Evolutionary conservation across 1,140 invertebrate genomes (phyloP).

Genomic region (Ips typographus): DNA sequence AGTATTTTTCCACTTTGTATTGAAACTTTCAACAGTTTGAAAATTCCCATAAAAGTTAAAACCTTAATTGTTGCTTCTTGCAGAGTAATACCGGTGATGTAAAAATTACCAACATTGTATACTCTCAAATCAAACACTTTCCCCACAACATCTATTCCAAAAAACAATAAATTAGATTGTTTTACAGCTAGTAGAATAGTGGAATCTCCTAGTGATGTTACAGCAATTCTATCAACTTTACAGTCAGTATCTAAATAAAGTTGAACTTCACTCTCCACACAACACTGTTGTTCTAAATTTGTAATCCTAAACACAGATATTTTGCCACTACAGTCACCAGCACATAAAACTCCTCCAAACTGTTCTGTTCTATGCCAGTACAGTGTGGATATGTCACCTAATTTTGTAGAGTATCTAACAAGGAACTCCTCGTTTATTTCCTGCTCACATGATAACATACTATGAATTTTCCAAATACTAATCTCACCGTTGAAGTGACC

Average conservation of each 20-base stretch:
- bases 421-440: slow-evolving; percentile 27
- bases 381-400: slow-evolving; percentile 33
- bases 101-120: slow-evolving; percentile 35
- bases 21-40: slow-evolving; percentile 42
- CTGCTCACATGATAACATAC: slow-evolving; percentile 7
- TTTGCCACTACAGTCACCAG: slow-evolving; percentile 37
- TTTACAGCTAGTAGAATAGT: slow-evolving; percentile 37
- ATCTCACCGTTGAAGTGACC: slow-evolving; percentile 40
- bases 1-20: slow-evolving; percentile 33
- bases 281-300: slow-evolving; percentile 28
- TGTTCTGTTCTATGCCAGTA: slow-evolving; percentile 35
- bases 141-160: slow-evolving; percentile 28
- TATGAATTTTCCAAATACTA: slow-evolving; percentile 39
- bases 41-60: slow-evolving; percentile 35
- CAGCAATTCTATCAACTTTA: slow-evolving; percentile 34
- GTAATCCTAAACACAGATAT: slow-evolving; percentile 34
- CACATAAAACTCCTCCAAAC: slow-evolving; percentile 34
- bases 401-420: slow-evolving; percentile 26
- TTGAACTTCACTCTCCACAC: slow-evolving; percentile 31
- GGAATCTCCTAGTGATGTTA: slow-evolving; percentile 26
- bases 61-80: slow-evolving; percentile 39
- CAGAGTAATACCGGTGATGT: slow-evolving; percentile 39
- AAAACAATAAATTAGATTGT: slow-evolving; percentile 38
- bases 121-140: slow-evolving; percentile 33
- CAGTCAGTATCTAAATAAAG: slow-evolving; percentile 36